These are phyloP conservation scores for Phocides pigmalion DNA, from an alignment of 1,140 invertebrate genomes.

Conservation along the genomic window DNA sequence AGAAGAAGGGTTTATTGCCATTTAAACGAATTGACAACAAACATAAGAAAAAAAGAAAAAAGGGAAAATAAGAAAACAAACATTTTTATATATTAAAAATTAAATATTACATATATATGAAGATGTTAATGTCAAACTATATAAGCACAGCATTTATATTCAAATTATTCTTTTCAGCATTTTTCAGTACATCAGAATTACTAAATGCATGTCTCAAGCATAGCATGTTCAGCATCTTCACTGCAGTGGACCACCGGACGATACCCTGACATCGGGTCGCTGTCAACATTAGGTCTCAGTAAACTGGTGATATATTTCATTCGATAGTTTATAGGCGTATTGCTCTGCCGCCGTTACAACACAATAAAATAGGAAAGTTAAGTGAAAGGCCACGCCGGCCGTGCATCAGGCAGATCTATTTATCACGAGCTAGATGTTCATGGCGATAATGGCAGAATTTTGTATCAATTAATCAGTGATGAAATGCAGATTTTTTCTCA, in stretches of 20 bases:
- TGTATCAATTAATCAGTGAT: constrained; percentile 26
- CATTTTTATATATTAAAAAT: too few relatives aligned
- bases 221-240: neutral
- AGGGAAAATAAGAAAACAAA: too few relatives aligned
- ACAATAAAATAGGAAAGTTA: constrained; percentile 57
- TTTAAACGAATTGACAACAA: too few relatives aligned
- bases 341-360: constrained; percentile 38
- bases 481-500: constrained; percentile 8
- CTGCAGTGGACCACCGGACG: constrained; percentile 3
- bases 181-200: too few relatives aligned
- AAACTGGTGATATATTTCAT: constrained; percentile 44
- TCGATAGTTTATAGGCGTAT: constrained; percentile 50
- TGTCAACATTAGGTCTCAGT: constrained; percentile 20
- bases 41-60: too few relatives aligned
- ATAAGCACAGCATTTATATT: too few relatives aligned
- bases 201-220: neutral
- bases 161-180: too few relatives aligned
- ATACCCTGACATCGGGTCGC: neutral
- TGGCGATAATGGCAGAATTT: constrained; percentile 42
- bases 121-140: too few relatives aligned
- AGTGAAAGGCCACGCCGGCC: constrained; percentile 49
- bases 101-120: too few relatives aligned
- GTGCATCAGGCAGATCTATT: constrained; percentile 22
- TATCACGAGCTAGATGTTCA: constrained; percentile 25
- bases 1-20: too few relatives aligned